A percentile compares a stretch with the other conserved stretches of the same genome.
Evolutionary conservation across 2,797 vertebrate species (phyloP).

Genomic region (Ptychobarbus kaznakovi): DNA sequence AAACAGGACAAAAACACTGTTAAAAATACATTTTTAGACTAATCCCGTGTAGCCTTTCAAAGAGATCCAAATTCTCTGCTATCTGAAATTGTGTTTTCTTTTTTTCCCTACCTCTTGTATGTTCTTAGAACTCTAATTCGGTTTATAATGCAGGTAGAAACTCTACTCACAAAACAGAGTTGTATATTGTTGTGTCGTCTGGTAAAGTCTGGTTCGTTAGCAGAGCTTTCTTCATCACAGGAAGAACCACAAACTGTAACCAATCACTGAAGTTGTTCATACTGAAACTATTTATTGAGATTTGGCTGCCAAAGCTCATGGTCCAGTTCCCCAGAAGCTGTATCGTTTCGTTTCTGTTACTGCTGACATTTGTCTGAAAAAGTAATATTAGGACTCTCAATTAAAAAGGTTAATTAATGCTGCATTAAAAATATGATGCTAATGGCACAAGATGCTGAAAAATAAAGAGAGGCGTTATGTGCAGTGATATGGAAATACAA

Average conservation of each 20-base stretch:
- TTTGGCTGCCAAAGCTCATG: not conserved
- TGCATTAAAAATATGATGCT: not conserved
- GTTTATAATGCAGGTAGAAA: not conserved
- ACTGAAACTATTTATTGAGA: not conserved
- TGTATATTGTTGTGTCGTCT: not conserved
- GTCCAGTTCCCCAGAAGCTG: conserved; percentile 24
- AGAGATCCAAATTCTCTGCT: not conserved
- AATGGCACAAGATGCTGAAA: not conserved
- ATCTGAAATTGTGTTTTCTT: not conserved
- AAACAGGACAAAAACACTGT: too few species aligned
- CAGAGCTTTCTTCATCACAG: not conserved
- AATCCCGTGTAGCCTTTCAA: not conserved
- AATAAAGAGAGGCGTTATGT: not conserved
- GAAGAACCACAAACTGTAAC: conserved; percentile 25
- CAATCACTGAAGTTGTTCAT: not conserved
- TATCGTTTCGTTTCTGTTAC: not conserved
- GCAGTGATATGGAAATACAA: not conserved
- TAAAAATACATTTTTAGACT: too few species aligned
- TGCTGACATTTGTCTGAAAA: not conserved
- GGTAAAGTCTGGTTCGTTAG: not conserved
- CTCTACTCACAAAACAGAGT: conserved; percentile 50
- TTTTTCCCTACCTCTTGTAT: not conserved
- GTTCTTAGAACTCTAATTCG: not conserved
- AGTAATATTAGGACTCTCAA: not conserved
- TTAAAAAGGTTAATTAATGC: not conserved